These are phyloP conservation scores for Turnix velox DNA, from an alignment of 2,113 vertebrate species.

Conservation along the genomic window DNA sequence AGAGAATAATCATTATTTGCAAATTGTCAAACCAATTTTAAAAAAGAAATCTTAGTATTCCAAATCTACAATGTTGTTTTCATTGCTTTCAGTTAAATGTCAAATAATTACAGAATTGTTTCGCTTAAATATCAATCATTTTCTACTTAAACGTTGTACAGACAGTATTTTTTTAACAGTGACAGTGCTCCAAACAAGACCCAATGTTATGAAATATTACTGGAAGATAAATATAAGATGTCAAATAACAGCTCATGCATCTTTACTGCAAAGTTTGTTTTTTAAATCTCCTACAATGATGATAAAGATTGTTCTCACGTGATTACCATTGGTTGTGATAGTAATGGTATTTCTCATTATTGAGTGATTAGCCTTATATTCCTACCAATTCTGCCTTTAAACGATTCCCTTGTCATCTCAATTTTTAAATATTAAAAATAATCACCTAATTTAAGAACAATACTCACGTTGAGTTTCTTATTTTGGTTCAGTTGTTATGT, in stretches of 20 bases:
- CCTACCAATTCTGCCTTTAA: background rate
- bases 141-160: background rate
- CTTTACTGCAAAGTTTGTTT: background rate
- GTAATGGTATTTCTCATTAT: background rate
- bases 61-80: background rate
- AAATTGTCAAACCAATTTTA: background rate
- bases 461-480: background rate
- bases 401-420: background rate
- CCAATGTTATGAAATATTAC: background rate
- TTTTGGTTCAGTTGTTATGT: background rate
- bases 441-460: background rate
- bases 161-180: background rate
- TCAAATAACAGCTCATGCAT: accelerated
- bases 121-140: background rate
- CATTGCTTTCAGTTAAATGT: background rate
- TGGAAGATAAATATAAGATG: background rate
- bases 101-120: background rate
- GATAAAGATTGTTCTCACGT: background rate
- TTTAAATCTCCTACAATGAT: background rate
- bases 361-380: background rate
- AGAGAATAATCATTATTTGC: background rate
- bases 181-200: background rate
- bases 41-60: background rate
- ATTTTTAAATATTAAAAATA: background rate
- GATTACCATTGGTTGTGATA: background rate